Base-by-base conservation (phyloP, 2,797 vertebrate genomes). In the Sylvilagus floridanus region DNA sequence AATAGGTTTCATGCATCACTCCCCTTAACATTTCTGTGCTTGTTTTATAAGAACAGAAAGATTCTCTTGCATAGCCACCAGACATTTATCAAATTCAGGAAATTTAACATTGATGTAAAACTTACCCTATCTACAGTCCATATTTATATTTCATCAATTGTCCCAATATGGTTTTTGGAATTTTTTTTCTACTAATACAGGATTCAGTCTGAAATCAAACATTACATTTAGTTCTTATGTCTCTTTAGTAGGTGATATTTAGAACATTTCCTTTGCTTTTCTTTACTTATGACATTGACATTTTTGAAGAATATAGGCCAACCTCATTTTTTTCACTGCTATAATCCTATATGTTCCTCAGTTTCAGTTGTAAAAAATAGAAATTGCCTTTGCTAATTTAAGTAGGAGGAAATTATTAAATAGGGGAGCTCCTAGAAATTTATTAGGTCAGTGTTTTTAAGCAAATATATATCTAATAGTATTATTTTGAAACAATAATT, bases 91-190 rank as follows among this genome's bases (percentile, higher is more conserved):
- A 95, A 94, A 86, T 75, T 95, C 30, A 94, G 26, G 30, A 79
- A 89, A 78, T 76, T 75, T 84, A 86, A 68, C 47, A 54, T 16
- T 66, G n/a, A 47, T 60, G 78, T 65, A 77, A 88, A 84, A 65
- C 63, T 83, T 93, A 75, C 88, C 47, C 28, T 86, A 24, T 66
- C 3, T 84, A 87, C 4, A 92, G 60, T 71, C 14, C 37, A 22
- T 50, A 86, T 71, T 95, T 30, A 62, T 91, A 26, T 86, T 88
- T 96, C 52, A 92, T 90, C 78, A 68, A 4, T 72, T 81, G 32
- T 84, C 26, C 71, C 5, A 76, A 28, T 71, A 65, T 21, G 0
- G 7, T 73, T 16, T 71, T 71, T 60, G 78, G 32, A 54, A 69
- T 32, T 57, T 57, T 57, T 57, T 57, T 57, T 57, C 12, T 79